phyloP scores from a whole-genome alignment of 1,140 invertebrate species.

The Drosophila tropicalis region DNA sequence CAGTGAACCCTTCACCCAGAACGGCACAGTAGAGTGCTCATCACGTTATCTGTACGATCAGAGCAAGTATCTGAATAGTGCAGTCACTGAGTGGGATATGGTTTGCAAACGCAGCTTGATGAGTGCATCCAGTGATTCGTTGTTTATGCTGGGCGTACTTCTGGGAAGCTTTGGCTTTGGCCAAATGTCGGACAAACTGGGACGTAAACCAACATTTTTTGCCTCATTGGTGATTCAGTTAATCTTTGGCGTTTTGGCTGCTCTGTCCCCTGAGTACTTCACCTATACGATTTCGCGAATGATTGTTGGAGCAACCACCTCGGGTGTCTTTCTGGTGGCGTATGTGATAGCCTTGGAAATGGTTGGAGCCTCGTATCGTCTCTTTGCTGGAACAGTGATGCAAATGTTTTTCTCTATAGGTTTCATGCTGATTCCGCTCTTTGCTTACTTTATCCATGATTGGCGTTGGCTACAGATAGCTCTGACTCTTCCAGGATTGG shows the following conservation, averaged over 20 bases:
- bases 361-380: slow-evolving; percentile 90
- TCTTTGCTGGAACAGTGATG: slow-evolving; percentile 89
- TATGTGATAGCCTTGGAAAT: slow-evolving; percentile 93
- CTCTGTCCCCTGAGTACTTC: slow-evolving; percentile 88
- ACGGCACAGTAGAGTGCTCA: slow-evolving; percentile 83
- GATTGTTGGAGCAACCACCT: slow-evolving; percentile 89
- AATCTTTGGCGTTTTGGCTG: slow-evolving; percentile 87
- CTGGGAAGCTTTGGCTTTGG: slow-evolving; percentile 91
- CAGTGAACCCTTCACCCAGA: slow-evolving; percentile 34
- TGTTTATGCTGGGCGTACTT: slow-evolving; percentile 93
- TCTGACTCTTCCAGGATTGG: slow-evolving; percentile 88
- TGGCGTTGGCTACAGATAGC: slow-evolving; percentile 91
- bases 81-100: slow-evolving; percentile 89
- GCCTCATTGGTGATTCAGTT: slow-evolving; percentile 89
- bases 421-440: slow-evolving; percentile 88
- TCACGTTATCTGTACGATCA: slow-evolving; percentile 86
- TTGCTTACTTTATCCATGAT: slow-evolving; percentile 89
- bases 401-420: slow-evolving; percentile 92
- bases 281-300: slow-evolving; percentile 88
- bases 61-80: slow-evolving; percentile 86
- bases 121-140: slow-evolving; percentile 89
- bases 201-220: slow-evolving; percentile 89
- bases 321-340: slow-evolving; percentile 90
- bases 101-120: slow-evolving; percentile 89
- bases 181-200: slow-evolving; percentile 91